phyloP scores from a whole-genome alignment of 2,113 vertebrate species.

The Alces alces region DNA sequence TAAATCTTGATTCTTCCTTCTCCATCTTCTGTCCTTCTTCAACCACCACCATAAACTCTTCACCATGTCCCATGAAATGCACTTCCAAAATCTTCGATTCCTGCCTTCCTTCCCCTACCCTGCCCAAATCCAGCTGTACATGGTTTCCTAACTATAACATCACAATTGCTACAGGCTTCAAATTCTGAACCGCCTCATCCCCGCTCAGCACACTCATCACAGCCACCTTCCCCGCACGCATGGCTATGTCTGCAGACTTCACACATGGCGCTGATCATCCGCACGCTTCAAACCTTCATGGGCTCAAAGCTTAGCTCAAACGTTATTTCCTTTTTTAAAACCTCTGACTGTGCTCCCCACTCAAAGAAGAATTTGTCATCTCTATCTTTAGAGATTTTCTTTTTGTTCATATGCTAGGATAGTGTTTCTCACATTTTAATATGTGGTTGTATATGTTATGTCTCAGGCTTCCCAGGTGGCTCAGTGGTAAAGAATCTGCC shows the following conservation, averaged over 20 bases:
- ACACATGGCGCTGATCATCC: neutral
- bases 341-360: neutral
- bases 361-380: neutral
- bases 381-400: neutral
- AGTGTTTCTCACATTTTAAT: neutral
- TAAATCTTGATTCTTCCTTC: neutral
- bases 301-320: neutral
- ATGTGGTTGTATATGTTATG: rapidly evolving
- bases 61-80: neutral
- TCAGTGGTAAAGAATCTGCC: neutral
- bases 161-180: neutral
- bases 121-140: neutral
- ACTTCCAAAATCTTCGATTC: neutral
- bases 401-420: neutral
- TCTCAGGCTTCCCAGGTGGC: neutral
- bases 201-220: neutral
- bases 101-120: neutral
- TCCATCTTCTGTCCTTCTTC: neutral
- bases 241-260: neutral
- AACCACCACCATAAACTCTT: neutral
- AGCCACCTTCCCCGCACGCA: neutral
- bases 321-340: neutral
- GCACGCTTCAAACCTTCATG: neutral
- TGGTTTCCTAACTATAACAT: neutral
- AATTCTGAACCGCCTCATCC: neutral